Evolutionary conservation across 1,140 invertebrate species (phyloP).

Genomic region (Hycleus phaleratus): DNA sequence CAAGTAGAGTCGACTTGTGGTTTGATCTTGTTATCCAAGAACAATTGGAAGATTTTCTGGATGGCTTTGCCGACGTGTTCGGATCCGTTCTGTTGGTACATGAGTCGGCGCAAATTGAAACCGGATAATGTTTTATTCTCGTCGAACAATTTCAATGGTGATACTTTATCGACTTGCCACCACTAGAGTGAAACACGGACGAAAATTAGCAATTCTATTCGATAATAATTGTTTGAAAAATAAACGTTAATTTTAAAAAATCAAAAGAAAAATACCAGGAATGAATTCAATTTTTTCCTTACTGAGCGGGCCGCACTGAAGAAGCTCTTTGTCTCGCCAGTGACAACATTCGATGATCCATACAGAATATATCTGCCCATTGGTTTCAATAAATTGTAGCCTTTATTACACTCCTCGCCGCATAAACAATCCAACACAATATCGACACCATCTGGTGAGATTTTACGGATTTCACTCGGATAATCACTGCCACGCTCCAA

Average conservation of each 20-base stretch:
- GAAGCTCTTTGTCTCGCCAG: constrained; percentile 82
- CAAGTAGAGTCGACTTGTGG: constrained; percentile 77
- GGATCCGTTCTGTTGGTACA: constrained; percentile 71
- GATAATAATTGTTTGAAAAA: neutral
- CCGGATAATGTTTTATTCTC: constrained; percentile 80
- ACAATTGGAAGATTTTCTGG: constrained; percentile 65
- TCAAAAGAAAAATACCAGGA: no score
- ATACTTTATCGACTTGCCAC: constrained; percentile 88
- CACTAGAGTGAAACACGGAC: constrained; percentile 47
- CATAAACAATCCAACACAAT: constrained; percentile 82
- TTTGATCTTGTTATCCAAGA: constrained; percentile 68
- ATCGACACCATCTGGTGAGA: constrained; percentile 73
- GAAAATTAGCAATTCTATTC: neutral
- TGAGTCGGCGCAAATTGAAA: constrained; percentile 74
- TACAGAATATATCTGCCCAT: constrained; percentile 87
- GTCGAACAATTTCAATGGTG: constrained; percentile 78
- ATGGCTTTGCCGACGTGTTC: constrained; percentile 62
- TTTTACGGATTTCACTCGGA: constrained; percentile 71
- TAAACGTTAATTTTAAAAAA: no score
- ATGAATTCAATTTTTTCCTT: constrained; percentile 42
- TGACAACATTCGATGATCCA: constrained; percentile 77
- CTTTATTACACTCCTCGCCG: constrained; percentile 80
- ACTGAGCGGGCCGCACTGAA: constrained; percentile 79
- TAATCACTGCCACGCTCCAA: constrained; percentile 73
- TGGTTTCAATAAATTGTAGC: constrained; percentile 75